phyloP scores from a whole-genome alignment of 1,140 invertebrate genomes.

The Trichomalopsis sarcophagae region DNA sequence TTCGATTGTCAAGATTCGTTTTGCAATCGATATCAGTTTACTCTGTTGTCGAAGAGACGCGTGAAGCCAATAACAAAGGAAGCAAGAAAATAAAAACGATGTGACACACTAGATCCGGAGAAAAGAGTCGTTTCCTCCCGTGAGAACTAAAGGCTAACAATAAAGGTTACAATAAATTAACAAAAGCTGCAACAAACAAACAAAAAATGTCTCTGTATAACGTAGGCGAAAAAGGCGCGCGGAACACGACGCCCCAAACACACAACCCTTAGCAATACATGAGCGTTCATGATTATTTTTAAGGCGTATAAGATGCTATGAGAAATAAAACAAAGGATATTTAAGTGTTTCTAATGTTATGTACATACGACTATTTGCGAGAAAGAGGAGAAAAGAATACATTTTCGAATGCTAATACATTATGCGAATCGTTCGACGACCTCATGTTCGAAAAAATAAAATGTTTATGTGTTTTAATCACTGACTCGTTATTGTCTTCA shows the following conservation, averaged over 20 bases:
- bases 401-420: slow-evolving; percentile 58
- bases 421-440: slow-evolving; percentile 54
- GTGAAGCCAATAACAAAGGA: background rate
- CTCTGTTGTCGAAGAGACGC: no score
- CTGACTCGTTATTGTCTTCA: background rate
- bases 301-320: slow-evolving; percentile 56
- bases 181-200: background rate
- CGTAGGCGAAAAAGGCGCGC: slow-evolving; percentile 18
- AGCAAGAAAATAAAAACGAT: background rate
- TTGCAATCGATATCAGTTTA: no score
- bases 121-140: background rate
- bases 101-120: background rate
- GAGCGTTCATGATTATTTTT: slow-evolving; percentile 62
- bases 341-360: slow-evolving; percentile 68
- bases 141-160: slow-evolving; percentile 4
- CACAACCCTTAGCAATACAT: slow-evolving; percentile 57
- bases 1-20: no score
- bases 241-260: slow-evolving; percentile 38
- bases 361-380: slow-evolving; percentile 62
- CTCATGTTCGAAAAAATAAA: slow-evolving; percentile 56
- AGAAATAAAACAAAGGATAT: slow-evolving; percentile 57
- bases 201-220: slow-evolving; percentile 33
- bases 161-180: no score
- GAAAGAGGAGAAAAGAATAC: slow-evolving; percentile 47
- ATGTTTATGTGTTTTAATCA: slow-evolving; percentile 51